Base-by-base conservation (phyloP, 53 echinoderm and acorn worm species). In the Hippasteria phrygiana region DNA sequence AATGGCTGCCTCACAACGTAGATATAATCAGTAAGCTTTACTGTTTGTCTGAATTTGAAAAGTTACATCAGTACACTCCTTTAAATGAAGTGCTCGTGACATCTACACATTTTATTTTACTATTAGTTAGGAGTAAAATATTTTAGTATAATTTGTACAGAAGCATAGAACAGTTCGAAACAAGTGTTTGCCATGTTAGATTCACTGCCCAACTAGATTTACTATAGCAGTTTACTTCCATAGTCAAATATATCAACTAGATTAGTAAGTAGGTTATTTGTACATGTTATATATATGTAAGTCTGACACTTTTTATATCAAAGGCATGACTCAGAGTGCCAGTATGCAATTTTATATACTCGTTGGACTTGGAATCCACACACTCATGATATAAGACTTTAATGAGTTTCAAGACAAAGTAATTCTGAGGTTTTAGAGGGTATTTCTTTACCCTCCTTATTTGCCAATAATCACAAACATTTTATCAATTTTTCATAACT, bases 211-310 rank as follows among this genome's bases (percentile, higher is more conserved):
- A 63, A 47, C 18, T 71, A 85, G 69, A 14, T n/a, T n/a, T n/a
- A n/a, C 14, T 70, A 38, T 35, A 46, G 70, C 14, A 62, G 45
- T 65, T 39, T 34, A 64, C 46, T 43, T 24, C 85, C 85, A 70
- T 85, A 71, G 85, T 7, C 32, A 71, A n/a, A 85, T 71, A 85
- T 85, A 85, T 85, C 85, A 85, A 20, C 26, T 70, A 71, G 47
- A 70, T 47, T 79, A 79, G 79, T 20, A 35, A 43, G 48, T 51
- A 70, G 69, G 12, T 48, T 85, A 85, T 71, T 85, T 85, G 85
- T 85, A 81, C 81, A 81, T 39, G 81, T 81, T 64, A 81, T 81
- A 85, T 85, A 67, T 85, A 85, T 85, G 70, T 85, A 85, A 85
- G 70, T 71, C 51, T 11, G 65, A 65, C 62, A 45, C 32, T 70